phyloP scores from a whole-genome alignment of 2,113 vertebrate genomes.

The Pelobates fuscus region DNA sequence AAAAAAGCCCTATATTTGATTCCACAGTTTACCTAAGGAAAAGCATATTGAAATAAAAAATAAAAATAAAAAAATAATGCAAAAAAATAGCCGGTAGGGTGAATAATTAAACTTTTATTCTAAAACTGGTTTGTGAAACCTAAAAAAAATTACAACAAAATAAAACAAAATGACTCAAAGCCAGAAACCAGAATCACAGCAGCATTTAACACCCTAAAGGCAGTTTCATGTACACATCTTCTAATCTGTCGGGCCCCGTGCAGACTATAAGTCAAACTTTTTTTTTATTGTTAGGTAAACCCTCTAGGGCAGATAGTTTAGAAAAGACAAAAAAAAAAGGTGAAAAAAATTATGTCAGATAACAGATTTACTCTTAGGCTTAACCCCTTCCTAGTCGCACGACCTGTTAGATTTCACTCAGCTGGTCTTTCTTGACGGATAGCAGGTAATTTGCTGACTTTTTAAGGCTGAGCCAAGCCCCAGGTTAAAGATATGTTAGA shows the following conservation, averaged over 20 bases:
- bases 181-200: neutral
- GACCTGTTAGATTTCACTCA: constrained; percentile 11
- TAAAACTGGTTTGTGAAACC: too few relatives aligned
- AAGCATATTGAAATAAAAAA: too few relatives aligned
- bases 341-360: constrained; percentile 18
- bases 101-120: too few relatives aligned
- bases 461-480: constrained; percentile 62
- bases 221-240: constrained; percentile 41
- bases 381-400: constrained; percentile 30
- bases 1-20: too few relatives aligned
- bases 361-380: neutral
- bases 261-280: constrained; percentile 29
- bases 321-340: neutral
- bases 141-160: neutral
- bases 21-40: too few relatives aligned
- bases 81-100: too few relatives aligned
- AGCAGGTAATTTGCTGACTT: constrained; percentile 38
- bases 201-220: constrained; percentile 17
- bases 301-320: constrained; percentile 43
- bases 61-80: too few relatives aligned
- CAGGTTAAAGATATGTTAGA: constrained; percentile 62
- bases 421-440: constrained; percentile 44
- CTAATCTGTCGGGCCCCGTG: constrained; percentile 30
- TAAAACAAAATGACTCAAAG: neutral
- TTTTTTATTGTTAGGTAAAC: constrained; percentile 25